Conservation (phyloP, 2,888 invertebrate genomes). For the Synanthedon myopaeformis region DNA sequence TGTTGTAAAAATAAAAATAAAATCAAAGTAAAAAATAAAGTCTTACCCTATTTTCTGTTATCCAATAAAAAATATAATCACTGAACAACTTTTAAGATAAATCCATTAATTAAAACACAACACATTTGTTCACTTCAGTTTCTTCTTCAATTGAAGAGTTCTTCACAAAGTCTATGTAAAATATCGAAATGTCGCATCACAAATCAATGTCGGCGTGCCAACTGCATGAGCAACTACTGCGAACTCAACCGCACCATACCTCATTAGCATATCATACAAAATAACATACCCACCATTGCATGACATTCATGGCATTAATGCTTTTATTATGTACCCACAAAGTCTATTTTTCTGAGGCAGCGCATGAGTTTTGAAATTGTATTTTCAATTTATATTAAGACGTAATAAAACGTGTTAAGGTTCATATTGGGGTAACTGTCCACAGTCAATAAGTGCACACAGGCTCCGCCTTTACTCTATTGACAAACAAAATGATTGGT, state of each 20-base stretch:
- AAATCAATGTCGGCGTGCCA: slow-evolving; percentile 59
- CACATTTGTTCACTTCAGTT: slow-evolving; percentile 6
- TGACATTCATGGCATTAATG: slow-evolving; percentile 18
- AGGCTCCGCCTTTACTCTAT: slow-evolving; percentile 49
- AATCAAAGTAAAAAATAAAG: too few relatives aligned
- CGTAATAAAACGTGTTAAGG: neutral
- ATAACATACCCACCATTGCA: slow-evolving; percentile 41
- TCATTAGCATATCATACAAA: slow-evolving; percentile 63
- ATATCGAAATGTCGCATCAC: slow-evolving; percentile 32
- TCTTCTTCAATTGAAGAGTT: neutral
- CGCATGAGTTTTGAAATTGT: neutral
- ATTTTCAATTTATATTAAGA: neutral
- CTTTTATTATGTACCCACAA: slow-evolving; percentile 20
- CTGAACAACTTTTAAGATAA: slow-evolving; percentile 7
- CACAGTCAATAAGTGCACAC: slow-evolving; percentile 15
- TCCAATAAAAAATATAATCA: slow-evolving; percentile 7
- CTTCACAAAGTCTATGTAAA: neutral
- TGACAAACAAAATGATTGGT: slow-evolving; percentile 60
- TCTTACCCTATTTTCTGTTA: neutral
- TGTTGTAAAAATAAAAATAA: too few relatives aligned
- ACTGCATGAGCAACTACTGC: slow-evolving; percentile 62
- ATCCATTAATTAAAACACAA: slow-evolving; percentile 5
- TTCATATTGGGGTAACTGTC: slow-evolving; percentile 1
- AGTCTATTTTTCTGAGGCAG: neutral
- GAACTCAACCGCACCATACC: slow-evolving; percentile 58